Base-by-base conservation (phyloP, 2,888 invertebrate species). In the Trachelus troglodyta region DNA sequence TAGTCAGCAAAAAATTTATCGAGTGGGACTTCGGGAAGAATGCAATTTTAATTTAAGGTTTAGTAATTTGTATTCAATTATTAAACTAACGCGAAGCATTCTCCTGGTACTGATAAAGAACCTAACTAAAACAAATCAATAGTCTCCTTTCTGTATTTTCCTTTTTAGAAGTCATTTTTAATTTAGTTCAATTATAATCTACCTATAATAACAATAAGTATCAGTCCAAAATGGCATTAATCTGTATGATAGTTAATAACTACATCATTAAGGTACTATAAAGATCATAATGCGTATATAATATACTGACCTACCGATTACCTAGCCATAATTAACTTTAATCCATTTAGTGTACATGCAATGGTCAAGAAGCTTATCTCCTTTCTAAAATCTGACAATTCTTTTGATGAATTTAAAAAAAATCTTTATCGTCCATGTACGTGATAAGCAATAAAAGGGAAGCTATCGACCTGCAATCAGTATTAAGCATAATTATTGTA, bases 11-110 rank as follows among this genome's bases (percentile, higher is more conserved):
- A 6, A 56, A 56, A 56, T 56, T 9, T 56, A 56, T 56, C 56
- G 56, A 23, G 56, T 15, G 34, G 12, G 2, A 73, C 78, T 80
- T 76, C 69, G 85, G 85, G 80, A 81, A 81, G 69, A 83, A 83
- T 85, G 87, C 87, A 86, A 87, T 87, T 81, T 80, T 83, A 76
- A 79, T 83, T 82, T 83, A 40, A 56, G 56, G 37, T 68, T 74
- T 69, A 33, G n/a, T 74, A 34, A 30, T 74, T 77, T 35, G 30
- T 34, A 56, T 78, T 71, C 11, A 71, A 11, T 30, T 11, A 71
- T 30, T 33, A 71, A 71, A 33, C 4, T 23, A 23, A 31, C 11
- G 30, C 12, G 1, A 31, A 71, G 30, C 71, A 23, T 56, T 23
- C 40, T 40, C 40, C 56, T 56, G 6, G 23, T 56, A 56, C 9